Evolutionary conservation across 2,113 vertebrate species (phyloP).

Genomic region (Leptocoma aspasia): DNA sequence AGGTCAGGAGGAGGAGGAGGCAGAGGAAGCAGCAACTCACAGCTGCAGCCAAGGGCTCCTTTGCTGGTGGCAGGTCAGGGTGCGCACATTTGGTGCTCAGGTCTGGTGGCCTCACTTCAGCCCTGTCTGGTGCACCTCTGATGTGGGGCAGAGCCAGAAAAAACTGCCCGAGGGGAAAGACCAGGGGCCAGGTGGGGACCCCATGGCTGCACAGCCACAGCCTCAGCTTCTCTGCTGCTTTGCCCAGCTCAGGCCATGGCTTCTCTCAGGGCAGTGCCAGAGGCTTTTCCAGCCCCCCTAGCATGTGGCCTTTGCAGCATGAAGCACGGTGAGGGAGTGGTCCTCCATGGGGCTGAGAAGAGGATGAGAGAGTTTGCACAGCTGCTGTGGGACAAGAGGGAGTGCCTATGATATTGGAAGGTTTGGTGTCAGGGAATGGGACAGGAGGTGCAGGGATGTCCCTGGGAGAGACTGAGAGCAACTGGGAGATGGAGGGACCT

Average conservation of each 20-base stretch:
- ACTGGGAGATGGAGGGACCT: background rate
- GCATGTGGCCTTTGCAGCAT: accelerated
- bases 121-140: background rate
- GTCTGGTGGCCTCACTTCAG: background rate
- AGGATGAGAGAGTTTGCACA: background rate
- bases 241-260: background rate
- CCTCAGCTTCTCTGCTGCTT: background rate
- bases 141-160: background rate
- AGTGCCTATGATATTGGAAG: background rate
- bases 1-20: background rate
- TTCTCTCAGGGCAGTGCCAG: background rate
- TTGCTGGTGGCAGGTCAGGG: accelerated
- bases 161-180: background rate
- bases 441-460: background rate
- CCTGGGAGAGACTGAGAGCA: background rate
- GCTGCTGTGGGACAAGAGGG: background rate
- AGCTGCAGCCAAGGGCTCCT: background rate
- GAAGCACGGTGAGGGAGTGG: background rate
- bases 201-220: accelerated
- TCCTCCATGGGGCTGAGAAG: background rate
- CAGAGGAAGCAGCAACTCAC: background rate
- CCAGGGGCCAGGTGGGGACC: accelerated
- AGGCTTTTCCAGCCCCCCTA: background rate
- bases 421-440: background rate
- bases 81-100: background rate